Conservation (phyloP, 2,888 invertebrate genomes). For the Spodoptera picta region DNA sequence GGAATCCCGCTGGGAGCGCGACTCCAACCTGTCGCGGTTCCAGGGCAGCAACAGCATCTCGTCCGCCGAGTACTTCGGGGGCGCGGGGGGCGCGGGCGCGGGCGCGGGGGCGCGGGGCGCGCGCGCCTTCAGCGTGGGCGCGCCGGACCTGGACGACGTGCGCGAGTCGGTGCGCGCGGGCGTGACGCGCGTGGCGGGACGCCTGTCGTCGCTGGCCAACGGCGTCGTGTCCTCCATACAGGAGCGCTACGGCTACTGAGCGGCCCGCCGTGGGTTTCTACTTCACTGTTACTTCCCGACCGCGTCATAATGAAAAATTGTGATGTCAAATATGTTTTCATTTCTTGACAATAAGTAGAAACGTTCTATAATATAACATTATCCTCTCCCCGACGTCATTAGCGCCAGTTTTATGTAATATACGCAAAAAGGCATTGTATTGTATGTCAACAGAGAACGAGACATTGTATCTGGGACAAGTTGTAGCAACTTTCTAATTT, state of each 20-base stretch:
- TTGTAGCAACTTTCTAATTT: too few relatives aligned
- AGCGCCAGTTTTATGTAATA: too few relatives aligned
- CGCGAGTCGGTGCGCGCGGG: slow-evolving; percentile 99
- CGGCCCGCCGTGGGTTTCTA: neutral
- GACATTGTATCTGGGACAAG: too few relatives aligned
- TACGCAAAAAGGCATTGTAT: too few relatives aligned
- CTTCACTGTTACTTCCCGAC: too few relatives aligned
- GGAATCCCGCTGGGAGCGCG: slow-evolving; percentile 86
- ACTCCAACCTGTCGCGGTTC: slow-evolving; percentile 92
- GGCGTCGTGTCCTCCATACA: slow-evolving; percentile 98
- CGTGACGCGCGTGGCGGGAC: slow-evolving; percentile 98
- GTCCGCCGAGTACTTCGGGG: slow-evolving; percentile 97
- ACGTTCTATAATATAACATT: too few relatives aligned
- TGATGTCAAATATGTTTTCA: too few relatives aligned
- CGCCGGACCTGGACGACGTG: slow-evolving; percentile 97
- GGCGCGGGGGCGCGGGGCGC: slow-evolving; percentile 56
- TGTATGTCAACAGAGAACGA: too few relatives aligned
- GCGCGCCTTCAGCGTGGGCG: slow-evolving; percentile 79
- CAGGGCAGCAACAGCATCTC: slow-evolving; percentile 98
- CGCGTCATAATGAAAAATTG: too few relatives aligned
- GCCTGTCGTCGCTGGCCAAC: slow-evolving; percentile 97
- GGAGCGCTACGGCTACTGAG: slow-evolving; percentile 92
- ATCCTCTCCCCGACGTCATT: too few relatives aligned
- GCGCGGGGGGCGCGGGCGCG: slow-evolving; percentile 81
- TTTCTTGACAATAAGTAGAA: too few relatives aligned